Conservation (phyloP, 2,888 invertebrate genomes). For the Protodeltote pygarga region DNA sequence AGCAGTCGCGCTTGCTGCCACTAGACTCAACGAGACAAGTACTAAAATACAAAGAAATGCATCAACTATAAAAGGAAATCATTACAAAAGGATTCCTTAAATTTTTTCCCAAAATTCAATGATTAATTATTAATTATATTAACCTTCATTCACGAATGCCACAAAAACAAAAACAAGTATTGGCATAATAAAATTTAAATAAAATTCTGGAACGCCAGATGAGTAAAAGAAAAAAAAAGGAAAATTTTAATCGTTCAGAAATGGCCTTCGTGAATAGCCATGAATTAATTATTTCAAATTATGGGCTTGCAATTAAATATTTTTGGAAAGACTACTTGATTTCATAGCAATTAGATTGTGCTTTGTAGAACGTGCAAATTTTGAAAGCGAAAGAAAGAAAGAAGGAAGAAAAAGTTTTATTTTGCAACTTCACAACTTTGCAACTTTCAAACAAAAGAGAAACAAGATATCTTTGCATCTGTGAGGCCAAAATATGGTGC, state of each 20-base stretch:
- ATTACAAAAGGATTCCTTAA: neutral
- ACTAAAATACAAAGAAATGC: neutral
- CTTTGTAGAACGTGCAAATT: too few species aligned
- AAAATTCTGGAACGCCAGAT: conserved; percentile 10
- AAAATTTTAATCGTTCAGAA: conserved; percentile 18
- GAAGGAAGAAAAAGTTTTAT: too few species aligned
- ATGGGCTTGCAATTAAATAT: neutral
- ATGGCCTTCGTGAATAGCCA: neutral
- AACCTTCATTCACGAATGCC: conserved; percentile 10
- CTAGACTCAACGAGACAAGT: too few species aligned
- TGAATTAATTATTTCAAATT: neutral
- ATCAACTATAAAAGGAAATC: neutral
- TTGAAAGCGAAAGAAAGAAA: too few species aligned
- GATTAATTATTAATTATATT: conserved; percentile 1
- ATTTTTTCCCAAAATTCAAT: conserved; percentile 23
- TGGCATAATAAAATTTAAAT: conserved; percentile 36
- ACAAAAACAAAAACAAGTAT: conserved; percentile 29
- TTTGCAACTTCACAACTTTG: too few species aligned
- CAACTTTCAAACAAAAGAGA: too few species aligned
- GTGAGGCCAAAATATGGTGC: too few species aligned
- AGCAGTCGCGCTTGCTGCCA: too few species aligned
- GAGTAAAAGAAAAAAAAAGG: conserved; percentile 4
- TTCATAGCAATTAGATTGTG: too few species aligned
- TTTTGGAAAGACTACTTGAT: neutral
- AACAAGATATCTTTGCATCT: too few species aligned